A percentile compares a stretch with the other conserved stretches of the same genome.
phyloP scores from a whole-genome alignment of 1,140 invertebrate species.

The Zaprionus capensis region DNA sequence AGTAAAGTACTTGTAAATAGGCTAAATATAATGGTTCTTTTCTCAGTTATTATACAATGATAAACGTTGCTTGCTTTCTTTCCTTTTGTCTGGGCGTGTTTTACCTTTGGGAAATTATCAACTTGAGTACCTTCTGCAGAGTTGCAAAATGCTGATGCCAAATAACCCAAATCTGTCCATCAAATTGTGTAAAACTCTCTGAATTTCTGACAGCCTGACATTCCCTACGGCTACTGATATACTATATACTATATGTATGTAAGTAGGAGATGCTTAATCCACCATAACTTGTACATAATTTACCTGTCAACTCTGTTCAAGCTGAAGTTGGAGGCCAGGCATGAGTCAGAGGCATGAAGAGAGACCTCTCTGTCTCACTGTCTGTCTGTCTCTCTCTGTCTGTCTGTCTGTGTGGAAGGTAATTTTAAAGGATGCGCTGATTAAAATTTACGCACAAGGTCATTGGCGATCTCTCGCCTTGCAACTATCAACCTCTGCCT shows the following conservation, averaged over 20 bases:
- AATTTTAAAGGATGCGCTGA: constrained; percentile 59
- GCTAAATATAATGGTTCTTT: not conserved
- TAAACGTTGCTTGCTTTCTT: not conserved
- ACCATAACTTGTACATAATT: constrained; percentile 43
- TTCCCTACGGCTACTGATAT: constrained; percentile 40
- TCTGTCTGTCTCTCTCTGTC: constrained; percentile 9
- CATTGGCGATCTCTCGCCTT: constrained; percentile 52
- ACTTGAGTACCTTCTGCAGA: constrained; percentile 4
- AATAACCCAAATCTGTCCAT: constrained; percentile 51
- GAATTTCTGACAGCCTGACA: constrained; percentile 35
- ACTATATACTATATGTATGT: constrained; percentile 9
- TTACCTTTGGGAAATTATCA: constrained; percentile 17
- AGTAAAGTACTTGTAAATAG: not conserved
- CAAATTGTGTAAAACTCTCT: constrained; percentile 20
- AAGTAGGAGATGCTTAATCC: constrained; percentile 33
- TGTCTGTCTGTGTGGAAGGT: constrained; percentile 11
- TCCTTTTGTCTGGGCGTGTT: constrained; percentile 1
- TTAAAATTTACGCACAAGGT: constrained; percentile 79
- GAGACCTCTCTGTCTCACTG: constrained; percentile 3
- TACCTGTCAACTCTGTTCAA: constrained; percentile 33
- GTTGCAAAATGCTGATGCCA: constrained; percentile 16
- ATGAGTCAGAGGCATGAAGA: constrained; percentile 23
- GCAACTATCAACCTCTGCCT: constrained; percentile 5
- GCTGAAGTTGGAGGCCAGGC: constrained; percentile 1
- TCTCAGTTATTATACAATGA: not conserved